Evolutionary conservation across 53 echinoderm and acorn worm species (phyloP).

Genomic region (Temnopleurus reevesii): DNA sequence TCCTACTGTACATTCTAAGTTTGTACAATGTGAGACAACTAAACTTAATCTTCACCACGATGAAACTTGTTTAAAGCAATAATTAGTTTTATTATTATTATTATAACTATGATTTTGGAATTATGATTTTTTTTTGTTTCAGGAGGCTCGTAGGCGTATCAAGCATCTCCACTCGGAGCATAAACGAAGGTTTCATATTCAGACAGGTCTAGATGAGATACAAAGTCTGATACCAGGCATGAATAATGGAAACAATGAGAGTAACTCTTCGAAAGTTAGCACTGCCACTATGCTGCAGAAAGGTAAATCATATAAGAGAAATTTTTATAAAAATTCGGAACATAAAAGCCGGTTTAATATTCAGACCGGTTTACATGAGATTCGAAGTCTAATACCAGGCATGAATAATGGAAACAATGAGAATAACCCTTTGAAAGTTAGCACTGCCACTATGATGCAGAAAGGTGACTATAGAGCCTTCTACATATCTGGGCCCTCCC

Average conservation of each 20-base stretch:
- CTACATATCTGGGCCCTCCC: too few species aligned
- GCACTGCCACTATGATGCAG: conserved; percentile 79
- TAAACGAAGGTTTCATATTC: conserved; percentile 90
- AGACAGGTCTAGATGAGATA: conserved; percentile 85
- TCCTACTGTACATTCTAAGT: too few species aligned
- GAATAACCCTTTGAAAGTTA: conserved; percentile 66
- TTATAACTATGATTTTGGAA: not conserved
- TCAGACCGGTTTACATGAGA: conserved; percentile 83
- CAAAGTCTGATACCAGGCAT: conserved; percentile 74
- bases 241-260: not conserved
- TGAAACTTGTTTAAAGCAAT: too few species aligned
- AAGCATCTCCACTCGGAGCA: conserved; percentile 95
- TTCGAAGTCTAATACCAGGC: conserved; percentile 75
- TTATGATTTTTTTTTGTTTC: not conserved
- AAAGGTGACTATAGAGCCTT: too few species aligned
- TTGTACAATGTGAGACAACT: too few species aligned
- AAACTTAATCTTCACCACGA: too few species aligned
- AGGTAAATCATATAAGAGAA: too few species aligned
- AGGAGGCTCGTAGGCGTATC: conserved; percentile 78
- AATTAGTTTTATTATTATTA: too few species aligned
- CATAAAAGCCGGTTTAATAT: conserved; percentile 92
- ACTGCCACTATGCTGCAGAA: conserved; percentile 82
- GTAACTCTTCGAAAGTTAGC: conserved; percentile 69
- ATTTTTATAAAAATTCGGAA: too few species aligned
- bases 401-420: not conserved